Percentiles rank a stretch among this genome's conserved stretches.
These are phyloP conservation scores for Alaudala cheleensis DNA, from an alignment of 2,113 vertebrate species.

Conservation along the genomic window DNA sequence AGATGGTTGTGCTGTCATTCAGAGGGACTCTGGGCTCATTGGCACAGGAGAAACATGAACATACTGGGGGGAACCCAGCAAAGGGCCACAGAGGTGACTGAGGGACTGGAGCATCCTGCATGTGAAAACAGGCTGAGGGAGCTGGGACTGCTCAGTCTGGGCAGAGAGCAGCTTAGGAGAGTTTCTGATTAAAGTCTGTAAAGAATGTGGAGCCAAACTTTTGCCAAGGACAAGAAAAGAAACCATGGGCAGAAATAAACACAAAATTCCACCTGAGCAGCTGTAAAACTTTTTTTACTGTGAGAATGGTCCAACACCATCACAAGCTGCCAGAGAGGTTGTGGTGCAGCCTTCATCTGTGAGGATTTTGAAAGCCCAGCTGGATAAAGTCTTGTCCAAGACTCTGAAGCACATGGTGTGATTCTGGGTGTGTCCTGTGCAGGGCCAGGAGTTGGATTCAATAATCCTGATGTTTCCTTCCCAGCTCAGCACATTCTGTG, in stretches of 20 bases:
- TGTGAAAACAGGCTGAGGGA: background rate
- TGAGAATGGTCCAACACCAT: background rate
- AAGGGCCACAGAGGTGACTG: background rate
- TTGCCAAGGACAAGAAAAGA: background rate
- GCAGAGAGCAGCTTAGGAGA: background rate
- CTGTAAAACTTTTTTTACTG: background rate
- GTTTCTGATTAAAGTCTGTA: background rate
- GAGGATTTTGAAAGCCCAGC: background rate
- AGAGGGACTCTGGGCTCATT: background rate
- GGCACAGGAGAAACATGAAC: accelerated
- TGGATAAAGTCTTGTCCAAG: background rate
- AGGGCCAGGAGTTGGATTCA: background rate
- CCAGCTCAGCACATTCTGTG: background rate
- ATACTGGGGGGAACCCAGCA: background rate
- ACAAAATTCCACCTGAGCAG: background rate
- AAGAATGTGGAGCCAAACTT: background rate
- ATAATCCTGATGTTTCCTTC: background rate
- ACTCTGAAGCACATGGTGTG: background rate
- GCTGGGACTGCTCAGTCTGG: background rate
- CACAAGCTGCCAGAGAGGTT: background rate
- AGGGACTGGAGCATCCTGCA: background rate
- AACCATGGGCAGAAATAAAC: background rate
- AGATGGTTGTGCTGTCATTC: background rate
- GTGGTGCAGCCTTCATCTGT: background rate
- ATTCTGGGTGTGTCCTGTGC: background rate